A percentile compares a stretch with the other conserved stretches of the same genome.
These are phyloP conservation scores for Caenorhabditis latens DNA, from an alignment of 1,140 invertebrate species.

Conservation along the genomic window DNA sequence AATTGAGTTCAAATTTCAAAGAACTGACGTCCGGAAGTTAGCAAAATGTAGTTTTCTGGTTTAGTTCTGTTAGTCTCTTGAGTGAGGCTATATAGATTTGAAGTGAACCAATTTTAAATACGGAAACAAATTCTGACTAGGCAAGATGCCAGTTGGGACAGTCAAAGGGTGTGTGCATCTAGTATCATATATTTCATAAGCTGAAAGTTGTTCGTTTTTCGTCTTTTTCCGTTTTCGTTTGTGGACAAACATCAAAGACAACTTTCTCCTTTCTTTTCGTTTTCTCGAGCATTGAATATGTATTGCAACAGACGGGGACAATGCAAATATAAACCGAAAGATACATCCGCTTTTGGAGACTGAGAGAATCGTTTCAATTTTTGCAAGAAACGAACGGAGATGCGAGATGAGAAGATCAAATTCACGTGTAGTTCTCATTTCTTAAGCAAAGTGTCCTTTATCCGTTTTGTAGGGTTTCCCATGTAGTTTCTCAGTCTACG, in stretches of 20 bases:
- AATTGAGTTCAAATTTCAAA: too few species aligned
- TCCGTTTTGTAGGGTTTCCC: too few species aligned
- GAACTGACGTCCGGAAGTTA: too few species aligned
- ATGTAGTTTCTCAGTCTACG: too few species aligned
- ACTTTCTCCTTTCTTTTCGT: neutral
- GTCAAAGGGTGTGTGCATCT: too few species aligned
- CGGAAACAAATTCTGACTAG: too few species aligned
- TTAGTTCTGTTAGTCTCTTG: neutral
- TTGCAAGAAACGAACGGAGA: neutral
- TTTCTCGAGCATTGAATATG: constrained; percentile 41
- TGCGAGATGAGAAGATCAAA: constrained; percentile 13
- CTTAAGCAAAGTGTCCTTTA: neutral
- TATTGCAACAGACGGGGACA: constrained; percentile 9
- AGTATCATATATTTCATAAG: neutral
- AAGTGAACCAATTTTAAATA: too few species aligned
- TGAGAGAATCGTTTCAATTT: neutral
- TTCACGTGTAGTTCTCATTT: neutral
- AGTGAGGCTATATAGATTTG: neutral
- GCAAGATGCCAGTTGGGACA: too few species aligned
- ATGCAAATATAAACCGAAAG: constrained; percentile 40
- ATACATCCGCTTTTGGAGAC: constrained; percentile 3
- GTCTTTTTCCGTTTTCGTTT: neutral
- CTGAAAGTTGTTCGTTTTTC: neutral
- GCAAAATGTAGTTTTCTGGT: too few species aligned
- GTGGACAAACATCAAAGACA: constrained; percentile 47